These are phyloP conservation scores for Hippocampus guttulatus DNA, from an alignment of 2,113 vertebrate species.

Conservation along the genomic window DNA sequence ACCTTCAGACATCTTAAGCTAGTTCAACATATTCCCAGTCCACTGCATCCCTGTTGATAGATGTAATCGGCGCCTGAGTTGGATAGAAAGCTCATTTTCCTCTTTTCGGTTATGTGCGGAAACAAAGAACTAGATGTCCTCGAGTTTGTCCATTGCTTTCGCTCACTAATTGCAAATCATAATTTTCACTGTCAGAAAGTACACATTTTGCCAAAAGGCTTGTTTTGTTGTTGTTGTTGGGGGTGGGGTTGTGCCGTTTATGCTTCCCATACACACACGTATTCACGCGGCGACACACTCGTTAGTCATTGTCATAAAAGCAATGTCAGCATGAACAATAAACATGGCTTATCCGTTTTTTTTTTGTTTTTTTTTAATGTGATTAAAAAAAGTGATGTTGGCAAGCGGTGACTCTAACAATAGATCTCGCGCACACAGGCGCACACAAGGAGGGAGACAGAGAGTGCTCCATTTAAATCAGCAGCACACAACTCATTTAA, in stretches of 20 bases:
- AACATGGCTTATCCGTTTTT: conserved; percentile 51
- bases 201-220: conserved; percentile 24
- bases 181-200: conserved; percentile 29
- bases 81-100: not conserved
- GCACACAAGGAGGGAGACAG: conserved; percentile 18
- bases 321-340: conserved; percentile 59
- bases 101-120: not conserved
- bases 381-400: conserved; percentile 46
- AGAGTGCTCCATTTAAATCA: conserved; percentile 30
- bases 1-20: conserved; percentile 45
- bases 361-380: conserved; percentile 50
- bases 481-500: conserved; percentile 17
- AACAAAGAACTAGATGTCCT: conserved; percentile 2
- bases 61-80: no score
- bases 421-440: conserved; percentile 26
- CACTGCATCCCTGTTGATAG: not conserved
- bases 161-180: conserved; percentile 27
- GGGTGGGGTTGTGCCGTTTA: conserved; percentile 6
- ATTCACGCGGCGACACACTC: conserved; percentile 24
- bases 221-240: conserved; percentile 2
- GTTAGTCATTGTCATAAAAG: conserved; percentile 64
- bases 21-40: conserved; percentile 22
- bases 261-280: conserved; percentile 12
- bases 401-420: conserved; percentile 48
- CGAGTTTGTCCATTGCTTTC: conserved; percentile 22